Base-by-base conservation (phyloP, 2,113 vertebrate species). In the Protobothrops mucrosquamatus region DNA sequence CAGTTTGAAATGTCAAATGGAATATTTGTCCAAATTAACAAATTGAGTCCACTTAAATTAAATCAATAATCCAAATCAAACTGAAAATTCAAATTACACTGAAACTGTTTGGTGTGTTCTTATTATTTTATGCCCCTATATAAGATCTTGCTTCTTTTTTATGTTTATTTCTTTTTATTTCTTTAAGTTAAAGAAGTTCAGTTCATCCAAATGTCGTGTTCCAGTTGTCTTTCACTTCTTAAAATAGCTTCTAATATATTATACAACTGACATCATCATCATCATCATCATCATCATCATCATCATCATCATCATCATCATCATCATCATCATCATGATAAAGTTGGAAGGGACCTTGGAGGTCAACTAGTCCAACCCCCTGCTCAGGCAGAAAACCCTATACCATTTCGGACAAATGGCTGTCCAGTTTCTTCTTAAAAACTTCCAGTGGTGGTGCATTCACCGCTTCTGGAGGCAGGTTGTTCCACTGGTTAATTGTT, bases 241-340 rank as follows among this genome's bases (percentile, higher is more conserved):
- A 92, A 85, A 95, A 91, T 88, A 90, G 2, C 61, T 56, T 52
- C 91, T 90, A 57, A 46, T 14, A n/a, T 87, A 48, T 93, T 91
- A 92, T 8, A 94, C 20, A 34, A 15, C 0, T 46, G 29, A 93
- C 1, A 57, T 61, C n/a, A n/a, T n/a, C n/a, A n/a, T n/a, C n/a
- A n/a, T n/a, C n/a, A n/a, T n/a, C n/a, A n/a, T n/a, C n/a, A n/a
- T n/a, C n/a, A n/a, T n/a, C n/a, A n/a, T n/a, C n/a, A n/a, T n/a
- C n/a, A n/a, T n/a, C n/a, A n/a, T n/a, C n/a, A n/a, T n/a, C n/a
- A n/a, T n/a, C n/a, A n/a, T n/a, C n/a, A n/a, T n/a, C n/a, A n/a
- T n/a, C n/a, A n/a, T n/a, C n/a, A n/a, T n/a, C n/a, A n/a, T n/a
- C n/a, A n/a, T n/a, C n/a, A n/a, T n/a, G 39, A 39, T 39, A 39